A percentile compares a stretch with the other conserved stretches of the same genome.
Conservation (phyloP, 2,113 vertebrate genomes). For the Patagioenas fasciata region DNA sequence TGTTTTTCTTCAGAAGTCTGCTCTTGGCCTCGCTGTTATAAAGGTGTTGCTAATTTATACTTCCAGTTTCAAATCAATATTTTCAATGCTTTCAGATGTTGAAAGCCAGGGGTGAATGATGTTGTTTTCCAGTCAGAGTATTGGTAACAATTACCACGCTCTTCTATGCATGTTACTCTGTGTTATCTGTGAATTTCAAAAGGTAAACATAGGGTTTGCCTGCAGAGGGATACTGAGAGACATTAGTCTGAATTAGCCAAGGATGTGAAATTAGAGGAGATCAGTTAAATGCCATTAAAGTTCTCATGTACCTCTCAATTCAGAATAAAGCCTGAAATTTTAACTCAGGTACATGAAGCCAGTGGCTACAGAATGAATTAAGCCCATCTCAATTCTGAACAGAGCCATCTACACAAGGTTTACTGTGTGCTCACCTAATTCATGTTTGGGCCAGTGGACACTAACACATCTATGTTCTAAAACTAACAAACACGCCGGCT, state of each 20-base stretch:
- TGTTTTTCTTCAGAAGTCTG: slow-evolving; percentile 6
- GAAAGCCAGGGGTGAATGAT: background rate
- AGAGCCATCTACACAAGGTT: background rate
- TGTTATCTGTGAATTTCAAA: background rate
- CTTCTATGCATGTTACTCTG: background rate
- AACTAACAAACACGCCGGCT: fast-evolving
- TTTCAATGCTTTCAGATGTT: background rate
- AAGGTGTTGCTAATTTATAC: background rate
- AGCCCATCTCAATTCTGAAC: background rate
- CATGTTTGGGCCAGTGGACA: fast-evolving
- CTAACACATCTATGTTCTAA: background rate
- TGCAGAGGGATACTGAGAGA: background rate
- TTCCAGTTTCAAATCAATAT: slow-evolving; percentile 16
- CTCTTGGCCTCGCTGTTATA: background rate
- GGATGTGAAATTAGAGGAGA: background rate
- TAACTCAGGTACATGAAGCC: background rate
- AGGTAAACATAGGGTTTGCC: background rate
- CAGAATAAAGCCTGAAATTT: background rate
- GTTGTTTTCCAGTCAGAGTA: background rate
- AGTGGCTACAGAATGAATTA: background rate
- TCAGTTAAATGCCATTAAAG: background rate
- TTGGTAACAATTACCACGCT: background rate
- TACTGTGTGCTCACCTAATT: background rate
- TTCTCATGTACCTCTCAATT: background rate
- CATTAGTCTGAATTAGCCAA: background rate